Evolutionary conservation across 2,888 invertebrate species (phyloP).

Genomic region (Agonopterix subpropinquella): DNA sequence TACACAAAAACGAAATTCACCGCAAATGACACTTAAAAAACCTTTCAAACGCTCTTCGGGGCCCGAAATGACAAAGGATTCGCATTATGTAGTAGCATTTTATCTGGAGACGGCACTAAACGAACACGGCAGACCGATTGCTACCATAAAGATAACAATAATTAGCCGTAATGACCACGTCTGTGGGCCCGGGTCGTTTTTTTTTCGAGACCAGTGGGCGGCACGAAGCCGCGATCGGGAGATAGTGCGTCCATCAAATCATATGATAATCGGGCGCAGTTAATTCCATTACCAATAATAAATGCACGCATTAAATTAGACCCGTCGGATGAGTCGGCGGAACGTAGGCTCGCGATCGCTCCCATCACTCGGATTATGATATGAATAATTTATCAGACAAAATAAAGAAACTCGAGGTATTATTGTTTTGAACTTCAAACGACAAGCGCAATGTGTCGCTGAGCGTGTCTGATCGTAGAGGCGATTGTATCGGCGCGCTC

Average conservation of each 20-base stretch:
- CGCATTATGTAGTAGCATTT: slow-evolving; percentile 54
- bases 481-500: slow-evolving; percentile 39
- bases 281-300: slow-evolving; percentile 76
- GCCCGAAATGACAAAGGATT: slow-evolving; percentile 54
- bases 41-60: slow-evolving; percentile 32
- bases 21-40: slow-evolving; percentile 31
- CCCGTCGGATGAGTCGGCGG: slow-evolving; percentile 71
- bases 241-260: slow-evolving; percentile 74
- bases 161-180: slow-evolving; percentile 68
- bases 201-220: slow-evolving; percentile 62
- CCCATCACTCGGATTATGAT: slow-evolving; percentile 71
- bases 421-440: slow-evolving; percentile 66
- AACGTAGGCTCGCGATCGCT: slow-evolving; percentile 53
- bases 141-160: slow-evolving; percentile 73
- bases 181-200: slow-evolving; percentile 43
- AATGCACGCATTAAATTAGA: slow-evolving; percentile 74
- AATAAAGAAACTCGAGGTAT: slow-evolving; percentile 46
- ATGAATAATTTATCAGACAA: slow-evolving; percentile 72
- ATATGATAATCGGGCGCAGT: slow-evolving; percentile 73
- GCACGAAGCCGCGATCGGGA: slow-evolving; percentile 52
- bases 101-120: slow-evolving; percentile 48
- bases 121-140: slow-evolving; percentile 59
- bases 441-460: slow-evolving; percentile 51
- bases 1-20: slow-evolving; percentile 43
- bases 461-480: slow-evolving; percentile 34